A percentile compares a stretch with the other conserved stretches of the same genome.
Conservation (phyloP, 2,797 vertebrate species). For the Acanthis flammea region DNA sequence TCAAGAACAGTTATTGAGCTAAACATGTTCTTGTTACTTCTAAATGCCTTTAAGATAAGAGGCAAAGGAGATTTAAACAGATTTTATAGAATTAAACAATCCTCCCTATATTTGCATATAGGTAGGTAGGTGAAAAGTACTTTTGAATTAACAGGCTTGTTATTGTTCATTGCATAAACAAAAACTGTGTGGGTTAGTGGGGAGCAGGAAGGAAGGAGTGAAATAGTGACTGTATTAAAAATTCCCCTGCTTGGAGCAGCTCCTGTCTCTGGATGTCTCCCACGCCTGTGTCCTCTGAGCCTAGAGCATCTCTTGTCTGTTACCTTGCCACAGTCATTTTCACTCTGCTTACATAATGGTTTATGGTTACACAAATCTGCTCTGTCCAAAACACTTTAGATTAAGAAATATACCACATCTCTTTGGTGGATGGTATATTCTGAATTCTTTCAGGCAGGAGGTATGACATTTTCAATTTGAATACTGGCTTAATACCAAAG, state of each 20-base stretch:
- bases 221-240: background rate
- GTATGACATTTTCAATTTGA: background rate
- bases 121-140: background rate
- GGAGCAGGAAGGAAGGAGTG: background rate
- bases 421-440: background rate
- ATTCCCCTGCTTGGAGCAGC: background rate
- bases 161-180: background rate
- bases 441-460: background rate
- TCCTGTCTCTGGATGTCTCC: background rate
- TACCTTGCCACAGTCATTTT: background rate
- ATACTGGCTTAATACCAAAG: background rate
- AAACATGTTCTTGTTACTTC: background rate
- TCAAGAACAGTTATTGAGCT: constrained; percentile 1
- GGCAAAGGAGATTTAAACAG: background rate
- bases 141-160: background rate
- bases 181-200: background rate
- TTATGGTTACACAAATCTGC: background rate
- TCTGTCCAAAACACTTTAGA: background rate
- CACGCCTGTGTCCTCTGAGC: background rate
- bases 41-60: background rate
- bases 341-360: background rate
- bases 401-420: background rate
- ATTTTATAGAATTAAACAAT: background rate
- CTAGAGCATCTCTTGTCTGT: background rate
- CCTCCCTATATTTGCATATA: background rate